Conservation (phyloP, 2,888 invertebrate species). For the Lycaena phlaeas region DNA sequence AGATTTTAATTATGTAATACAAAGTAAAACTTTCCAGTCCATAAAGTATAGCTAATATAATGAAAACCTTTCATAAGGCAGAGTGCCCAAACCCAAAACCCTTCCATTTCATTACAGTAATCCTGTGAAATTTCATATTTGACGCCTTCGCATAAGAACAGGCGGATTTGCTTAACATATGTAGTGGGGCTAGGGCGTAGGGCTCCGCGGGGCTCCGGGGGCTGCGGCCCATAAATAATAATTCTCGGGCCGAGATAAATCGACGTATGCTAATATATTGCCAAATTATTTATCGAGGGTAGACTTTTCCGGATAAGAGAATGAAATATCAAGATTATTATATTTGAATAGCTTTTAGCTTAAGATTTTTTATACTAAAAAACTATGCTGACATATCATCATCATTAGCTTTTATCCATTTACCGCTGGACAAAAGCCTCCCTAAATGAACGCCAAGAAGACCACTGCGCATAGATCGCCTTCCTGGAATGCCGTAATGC, state of each 20-base stretch:
- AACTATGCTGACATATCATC: too few species aligned
- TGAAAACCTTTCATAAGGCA: slow-evolving; percentile 8
- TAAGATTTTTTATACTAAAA: too few species aligned
- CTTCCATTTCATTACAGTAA: slow-evolving; percentile 14
- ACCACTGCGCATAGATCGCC: too few species aligned
- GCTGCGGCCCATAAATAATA: slow-evolving; percentile 60
- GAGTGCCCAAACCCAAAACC: slow-evolving; percentile 8
- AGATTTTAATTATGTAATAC: too few species aligned
- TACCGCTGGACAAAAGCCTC: too few species aligned
- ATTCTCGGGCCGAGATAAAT: slow-evolving; percentile 65
- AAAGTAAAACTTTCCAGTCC: too few species aligned
- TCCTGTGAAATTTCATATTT: slow-evolving; percentile 12
- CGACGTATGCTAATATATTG: slow-evolving; percentile 67
- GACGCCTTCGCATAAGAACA: slow-evolving; percentile 14
- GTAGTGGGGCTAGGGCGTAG: slow-evolving; percentile 32
- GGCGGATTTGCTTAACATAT: slow-evolving; percentile 62
- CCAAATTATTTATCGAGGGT: slow-evolving; percentile 71
- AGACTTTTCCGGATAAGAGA: slow-evolving; percentile 20
- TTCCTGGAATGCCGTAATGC: too few species aligned
- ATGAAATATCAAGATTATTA: too few species aligned
- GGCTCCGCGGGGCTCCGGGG: slow-evolving; percentile 20
- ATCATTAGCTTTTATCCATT: too few species aligned
- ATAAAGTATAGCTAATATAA: not conserved
- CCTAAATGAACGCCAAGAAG: too few species aligned
- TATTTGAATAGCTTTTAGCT: too few species aligned